phyloP scores from a whole-genome alignment of 2,797 vertebrate genomes.

The Diceros bicornis region DNA sequence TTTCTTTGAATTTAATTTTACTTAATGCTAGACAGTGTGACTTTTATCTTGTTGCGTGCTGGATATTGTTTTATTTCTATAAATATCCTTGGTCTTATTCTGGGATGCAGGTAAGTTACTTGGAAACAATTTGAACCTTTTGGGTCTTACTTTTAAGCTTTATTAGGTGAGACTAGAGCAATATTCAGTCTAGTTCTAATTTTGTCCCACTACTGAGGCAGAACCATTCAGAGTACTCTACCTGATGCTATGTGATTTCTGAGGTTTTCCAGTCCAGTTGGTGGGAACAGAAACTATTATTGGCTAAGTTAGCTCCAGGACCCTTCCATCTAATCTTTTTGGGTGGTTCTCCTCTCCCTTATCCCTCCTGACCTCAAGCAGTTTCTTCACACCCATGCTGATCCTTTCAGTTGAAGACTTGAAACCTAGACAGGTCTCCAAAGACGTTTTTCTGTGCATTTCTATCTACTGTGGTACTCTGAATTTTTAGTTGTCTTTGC shows the following conservation, averaged over 20 bases:
- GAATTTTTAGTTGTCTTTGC: not conserved
- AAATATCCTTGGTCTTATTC: slow-evolving; percentile 15
- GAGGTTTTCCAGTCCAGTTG: not conserved
- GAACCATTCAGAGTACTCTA: not conserved
- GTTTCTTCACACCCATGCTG: not conserved
- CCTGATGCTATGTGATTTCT: not conserved
- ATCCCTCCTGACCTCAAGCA: not conserved
- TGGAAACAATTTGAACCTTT: slow-evolving; percentile 7
- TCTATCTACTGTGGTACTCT: not conserved
- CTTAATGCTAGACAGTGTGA: not conserved
- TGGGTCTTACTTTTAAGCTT: not conserved
- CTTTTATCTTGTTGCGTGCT: slow-evolving; percentile 16
- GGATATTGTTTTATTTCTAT: slow-evolving; percentile 20
- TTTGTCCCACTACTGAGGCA: not conserved
- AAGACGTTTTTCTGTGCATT: not conserved
- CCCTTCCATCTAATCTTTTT: not conserved
- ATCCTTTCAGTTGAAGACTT: slow-evolving; percentile 32
- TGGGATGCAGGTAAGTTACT: not conserved
- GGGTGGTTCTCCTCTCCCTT: not conserved
- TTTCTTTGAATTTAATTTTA: slow-evolving; percentile 3
- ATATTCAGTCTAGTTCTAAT: not conserved
- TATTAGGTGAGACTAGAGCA: not conserved
- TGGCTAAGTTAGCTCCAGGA: not conserved
- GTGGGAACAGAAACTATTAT: not conserved
- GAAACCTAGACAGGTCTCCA: not conserved